Conservation (phyloP, 2,797 vertebrate species). For the Siniperca scherzeri region DNA sequence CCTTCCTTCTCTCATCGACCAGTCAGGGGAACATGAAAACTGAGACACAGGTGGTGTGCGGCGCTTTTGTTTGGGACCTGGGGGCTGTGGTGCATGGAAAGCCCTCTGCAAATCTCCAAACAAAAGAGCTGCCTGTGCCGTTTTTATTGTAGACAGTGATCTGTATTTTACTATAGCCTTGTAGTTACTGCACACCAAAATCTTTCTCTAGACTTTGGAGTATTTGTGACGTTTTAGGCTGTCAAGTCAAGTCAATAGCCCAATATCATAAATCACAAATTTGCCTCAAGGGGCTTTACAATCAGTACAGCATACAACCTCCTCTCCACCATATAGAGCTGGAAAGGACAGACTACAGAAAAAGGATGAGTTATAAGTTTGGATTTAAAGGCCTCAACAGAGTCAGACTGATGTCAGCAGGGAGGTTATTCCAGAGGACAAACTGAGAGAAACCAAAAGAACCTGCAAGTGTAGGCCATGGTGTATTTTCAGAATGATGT, state of each 20-base stretch:
- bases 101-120: conserved; percentile 71
- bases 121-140: conserved; percentile 64
- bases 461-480: not conserved
- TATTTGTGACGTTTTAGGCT: not conserved
- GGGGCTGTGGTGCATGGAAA: conserved; percentile 64
- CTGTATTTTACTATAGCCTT: conserved; percentile 8
- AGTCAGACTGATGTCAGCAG: not conserved
- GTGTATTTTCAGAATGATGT: not conserved
- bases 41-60: conserved; percentile 71
- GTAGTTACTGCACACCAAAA: not conserved
- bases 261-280: not conserved
- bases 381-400: not conserved
- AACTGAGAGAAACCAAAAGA: not conserved
- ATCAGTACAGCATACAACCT: too few species aligned
- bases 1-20: conserved; percentile 69
- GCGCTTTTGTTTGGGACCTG: conserved; percentile 72
- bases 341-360: too few species aligned
- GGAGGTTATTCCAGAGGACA: not conserved
- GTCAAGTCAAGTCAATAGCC: not conserved
- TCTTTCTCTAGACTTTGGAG: not conserved
- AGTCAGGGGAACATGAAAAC: conserved; percentile 78
- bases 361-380: not conserved
- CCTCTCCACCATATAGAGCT: too few species aligned
- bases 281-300: not conserved
- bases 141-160: conserved; percentile 54